Percentiles rank a stretch among this genome's conserved stretches.
Conservation (phyloP, 2,113 vertebrate species). For the Ceuthmochares aereus region DNA sequence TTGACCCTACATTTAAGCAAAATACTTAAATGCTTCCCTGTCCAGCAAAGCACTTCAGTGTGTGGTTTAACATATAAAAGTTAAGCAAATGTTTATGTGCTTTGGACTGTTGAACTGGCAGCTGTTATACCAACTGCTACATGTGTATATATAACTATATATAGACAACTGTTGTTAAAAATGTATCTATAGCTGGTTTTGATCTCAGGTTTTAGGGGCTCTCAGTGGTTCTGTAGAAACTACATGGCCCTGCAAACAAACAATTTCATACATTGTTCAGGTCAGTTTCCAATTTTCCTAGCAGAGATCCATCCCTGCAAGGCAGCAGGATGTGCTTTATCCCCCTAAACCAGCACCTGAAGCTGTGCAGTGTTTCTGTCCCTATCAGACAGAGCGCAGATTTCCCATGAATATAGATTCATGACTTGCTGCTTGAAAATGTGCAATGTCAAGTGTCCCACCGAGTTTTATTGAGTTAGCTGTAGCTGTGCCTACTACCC, state of each 20-base stretch:
- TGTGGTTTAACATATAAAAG: neutral
- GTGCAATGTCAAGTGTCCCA: constrained; percentile 47
- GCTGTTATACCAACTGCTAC: neutral
- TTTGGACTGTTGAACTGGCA: neutral
- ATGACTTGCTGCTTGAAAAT: constrained; percentile 44
- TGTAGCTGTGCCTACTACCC: constrained; percentile 2
- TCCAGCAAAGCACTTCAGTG: neutral
- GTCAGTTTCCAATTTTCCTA: constrained; percentile 18
- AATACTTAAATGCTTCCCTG: neutral
- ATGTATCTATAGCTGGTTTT: constrained; percentile 5
- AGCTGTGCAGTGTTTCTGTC: neutral
- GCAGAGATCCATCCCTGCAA: neutral
- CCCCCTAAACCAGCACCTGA: constrained; percentile 27
- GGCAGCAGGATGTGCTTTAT: constrained; percentile 33
- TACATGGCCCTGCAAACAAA: constrained; percentile 19
- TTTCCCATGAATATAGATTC: constrained; percentile 40
- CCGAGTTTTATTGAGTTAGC: constrained; percentile 43
- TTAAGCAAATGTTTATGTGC: neutral
- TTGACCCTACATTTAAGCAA: too few species aligned
- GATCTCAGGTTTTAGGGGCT: constrained; percentile 44
- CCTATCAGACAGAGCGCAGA: neutral
- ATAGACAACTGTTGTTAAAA: constrained; percentile 37
- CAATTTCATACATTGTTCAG: constrained; percentile 49
- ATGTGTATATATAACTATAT: neutral
- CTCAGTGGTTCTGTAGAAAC: constrained; percentile 25